A percentile compares a stretch with the other conserved stretches of the same genome.
phyloP scores from a whole-genome alignment of 2,113 vertebrate species.

The Oncorhynchus clarkii region DNA sequence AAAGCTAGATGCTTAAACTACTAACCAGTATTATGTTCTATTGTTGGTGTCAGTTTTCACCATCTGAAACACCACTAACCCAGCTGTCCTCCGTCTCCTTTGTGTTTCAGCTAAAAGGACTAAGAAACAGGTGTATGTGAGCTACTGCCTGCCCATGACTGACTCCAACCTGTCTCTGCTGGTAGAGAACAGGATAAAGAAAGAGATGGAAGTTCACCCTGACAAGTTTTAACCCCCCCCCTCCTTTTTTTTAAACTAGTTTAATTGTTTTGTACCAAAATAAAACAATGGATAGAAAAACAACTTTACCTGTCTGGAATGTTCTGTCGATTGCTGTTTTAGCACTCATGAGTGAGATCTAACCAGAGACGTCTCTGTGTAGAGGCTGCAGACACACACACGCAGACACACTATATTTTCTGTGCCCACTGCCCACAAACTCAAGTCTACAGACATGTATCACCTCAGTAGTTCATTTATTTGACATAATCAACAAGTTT shows the following conservation, averaged over 20 bases:
- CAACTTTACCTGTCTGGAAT: neutral
- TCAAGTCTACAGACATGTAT: constrained; percentile 12
- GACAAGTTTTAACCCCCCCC: constrained; percentile 80
- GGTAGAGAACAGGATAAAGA: constrained; percentile 92
- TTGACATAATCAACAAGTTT: constrained; percentile 69
- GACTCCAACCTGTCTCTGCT: constrained; percentile 81
- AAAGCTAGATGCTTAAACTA: too few relatives aligned
- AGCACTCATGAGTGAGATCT: neutral
- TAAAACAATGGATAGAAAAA: neutral
- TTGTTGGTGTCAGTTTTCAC: neutral
- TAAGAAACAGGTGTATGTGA: constrained; percentile 93
- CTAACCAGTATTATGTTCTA: too few relatives aligned
- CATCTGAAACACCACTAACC: neutral
- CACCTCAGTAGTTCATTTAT: constrained; percentile 62
- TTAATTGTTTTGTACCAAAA: neutral
- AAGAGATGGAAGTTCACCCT: constrained; percentile 89
- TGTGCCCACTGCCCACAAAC: neutral
- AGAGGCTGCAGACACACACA: neutral
- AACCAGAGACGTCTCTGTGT: neutral
- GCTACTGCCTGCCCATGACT: constrained; percentile 85
- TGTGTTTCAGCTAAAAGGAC: constrained; percentile 89
- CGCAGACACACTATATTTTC: neutral
- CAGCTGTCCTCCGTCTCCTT: constrained; percentile 31
- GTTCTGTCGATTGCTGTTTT: neutral
- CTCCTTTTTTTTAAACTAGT: neutral